phyloP scores from a whole-genome alignment of 2,797 vertebrate species.

The Acridotheres tristis region DNA sequence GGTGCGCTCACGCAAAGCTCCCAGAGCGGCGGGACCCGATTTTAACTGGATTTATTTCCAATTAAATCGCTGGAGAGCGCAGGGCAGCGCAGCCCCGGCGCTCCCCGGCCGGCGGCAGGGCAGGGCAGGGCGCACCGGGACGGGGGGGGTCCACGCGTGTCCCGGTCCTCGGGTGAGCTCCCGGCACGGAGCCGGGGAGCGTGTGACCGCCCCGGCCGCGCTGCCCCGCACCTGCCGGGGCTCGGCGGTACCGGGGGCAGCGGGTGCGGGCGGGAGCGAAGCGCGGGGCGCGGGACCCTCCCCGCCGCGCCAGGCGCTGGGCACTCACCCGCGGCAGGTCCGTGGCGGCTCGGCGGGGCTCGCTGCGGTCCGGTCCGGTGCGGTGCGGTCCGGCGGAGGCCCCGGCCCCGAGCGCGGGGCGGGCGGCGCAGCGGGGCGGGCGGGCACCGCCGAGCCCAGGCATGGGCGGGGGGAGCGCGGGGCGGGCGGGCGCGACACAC shows the following conservation, averaged over 20 bases:
- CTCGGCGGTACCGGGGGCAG: neutral
- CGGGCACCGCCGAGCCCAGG: neutral
- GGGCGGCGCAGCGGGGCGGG: neutral
- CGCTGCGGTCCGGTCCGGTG: neutral
- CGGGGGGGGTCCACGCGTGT: neutral
- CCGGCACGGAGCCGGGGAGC: too few relatives aligned
- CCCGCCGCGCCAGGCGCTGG: neutral
- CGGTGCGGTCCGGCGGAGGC: neutral
- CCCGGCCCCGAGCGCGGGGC: neutral
- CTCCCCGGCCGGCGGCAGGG: neutral
- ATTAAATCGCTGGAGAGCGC: neutral
- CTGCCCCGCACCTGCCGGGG: neutral
- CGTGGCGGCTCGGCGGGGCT: neutral
- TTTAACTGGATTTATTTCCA: neutral
- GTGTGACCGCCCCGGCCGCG: neutral
- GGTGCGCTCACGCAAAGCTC: neutral
- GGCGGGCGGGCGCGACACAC: constrained; percentile 40
- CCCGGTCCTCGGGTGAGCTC: too few relatives aligned
- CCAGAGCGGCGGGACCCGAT: neutral
- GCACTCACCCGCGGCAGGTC: neutral
- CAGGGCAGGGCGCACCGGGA: neutral
- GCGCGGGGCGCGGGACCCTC: neutral
- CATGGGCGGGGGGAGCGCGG: neutral
- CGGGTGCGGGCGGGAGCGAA: neutral
- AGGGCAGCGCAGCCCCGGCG: neutral